These are phyloP conservation scores for Drosophila varians DNA, from an alignment of 1,140 invertebrate genomes.

Conservation along the genomic window DNA sequence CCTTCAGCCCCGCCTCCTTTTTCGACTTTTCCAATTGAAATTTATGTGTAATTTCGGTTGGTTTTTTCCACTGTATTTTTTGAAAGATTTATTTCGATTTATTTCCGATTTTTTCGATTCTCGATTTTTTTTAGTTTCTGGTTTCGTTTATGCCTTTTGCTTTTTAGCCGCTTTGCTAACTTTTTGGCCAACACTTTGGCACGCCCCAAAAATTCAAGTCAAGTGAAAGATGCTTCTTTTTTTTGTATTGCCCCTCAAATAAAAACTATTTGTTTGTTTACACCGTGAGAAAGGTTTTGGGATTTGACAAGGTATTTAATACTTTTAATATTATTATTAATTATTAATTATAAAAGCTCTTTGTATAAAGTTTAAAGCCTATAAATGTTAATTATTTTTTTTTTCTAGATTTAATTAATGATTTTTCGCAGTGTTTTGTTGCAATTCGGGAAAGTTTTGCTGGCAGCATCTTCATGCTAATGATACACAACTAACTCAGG, in stretches of 20 bases:
- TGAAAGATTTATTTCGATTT: conserved; percentile 37
- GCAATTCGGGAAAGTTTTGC: conserved; percentile 31
- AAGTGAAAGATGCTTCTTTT: conserved; percentile 9
- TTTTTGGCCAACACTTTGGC: conserved; percentile 22
- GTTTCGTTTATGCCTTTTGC: conserved; percentile 1
- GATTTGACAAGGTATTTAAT: no score
- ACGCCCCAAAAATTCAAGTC: conserved; percentile 28
- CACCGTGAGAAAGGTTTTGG: conserved; percentile 2
- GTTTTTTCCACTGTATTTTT: conserved; percentile 21
- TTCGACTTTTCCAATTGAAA: conserved; percentile 40
- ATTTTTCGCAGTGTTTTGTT: conserved; percentile 3
- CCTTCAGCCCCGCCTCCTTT: conserved; percentile 3
- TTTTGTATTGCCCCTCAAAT: background rate
- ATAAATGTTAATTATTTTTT: no score
- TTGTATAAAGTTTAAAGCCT: no score
- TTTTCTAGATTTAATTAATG: no score
- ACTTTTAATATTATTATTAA: no score
- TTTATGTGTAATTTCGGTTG: conserved; percentile 50
- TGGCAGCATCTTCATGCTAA: conserved; percentile 35
- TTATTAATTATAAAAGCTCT: no score
- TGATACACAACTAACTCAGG: conserved; percentile 31
- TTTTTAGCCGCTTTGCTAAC: background rate
- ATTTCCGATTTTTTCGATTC: conserved; percentile 13
- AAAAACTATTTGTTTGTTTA: background rate
- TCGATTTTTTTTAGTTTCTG: conserved; percentile 16